A percentile compares a stretch with the other conserved stretches of the same genome.
These are phyloP conservation scores for Orientallactaga bullata DNA, from an alignment of 2,113 vertebrate genomes.

Conservation along the genomic window DNA sequence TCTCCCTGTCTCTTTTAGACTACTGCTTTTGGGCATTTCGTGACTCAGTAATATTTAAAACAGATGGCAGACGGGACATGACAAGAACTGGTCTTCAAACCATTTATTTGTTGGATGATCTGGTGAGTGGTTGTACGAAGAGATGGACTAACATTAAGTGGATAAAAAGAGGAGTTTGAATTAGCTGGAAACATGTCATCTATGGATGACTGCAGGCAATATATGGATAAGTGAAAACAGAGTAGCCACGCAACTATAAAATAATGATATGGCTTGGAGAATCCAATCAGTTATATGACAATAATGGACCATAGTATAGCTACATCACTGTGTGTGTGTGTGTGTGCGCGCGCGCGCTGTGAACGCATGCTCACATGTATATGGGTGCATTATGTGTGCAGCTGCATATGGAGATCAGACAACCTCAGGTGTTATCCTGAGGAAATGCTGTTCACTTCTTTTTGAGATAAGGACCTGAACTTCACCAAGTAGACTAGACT, in stretches of 20 bases:
- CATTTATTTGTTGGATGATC: conserved; percentile 16
- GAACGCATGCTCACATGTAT: too few species aligned
- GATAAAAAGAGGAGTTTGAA: conserved; percentile 14
- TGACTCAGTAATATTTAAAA: conserved; percentile 39
- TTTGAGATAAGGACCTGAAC: too few species aligned
- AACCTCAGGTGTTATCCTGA: too few species aligned
- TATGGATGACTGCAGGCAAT: neutral
- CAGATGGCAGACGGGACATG: conserved; percentile 28
- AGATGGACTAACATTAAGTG: conserved; percentile 4
- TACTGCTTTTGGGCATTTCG: neutral
- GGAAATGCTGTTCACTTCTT: too few species aligned
- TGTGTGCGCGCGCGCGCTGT: too few species aligned
- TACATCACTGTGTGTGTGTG: neutral
- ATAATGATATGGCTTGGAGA: neutral
- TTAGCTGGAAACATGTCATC: neutral
- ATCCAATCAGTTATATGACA: conserved; percentile 1
- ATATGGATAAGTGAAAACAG: neutral
- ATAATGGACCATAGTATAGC: neutral
- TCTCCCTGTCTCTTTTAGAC: neutral
- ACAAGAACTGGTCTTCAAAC: conserved; percentile 42
- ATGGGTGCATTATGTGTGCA: too few species aligned
- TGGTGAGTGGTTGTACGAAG: conserved; percentile 60
- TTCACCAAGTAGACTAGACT: too few species aligned
- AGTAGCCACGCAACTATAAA: neutral
- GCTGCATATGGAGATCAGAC: too few species aligned